Evolutionary conservation across 2,797 vertebrate species (phyloP).

Genomic region (Alcedo atthis): DNA sequence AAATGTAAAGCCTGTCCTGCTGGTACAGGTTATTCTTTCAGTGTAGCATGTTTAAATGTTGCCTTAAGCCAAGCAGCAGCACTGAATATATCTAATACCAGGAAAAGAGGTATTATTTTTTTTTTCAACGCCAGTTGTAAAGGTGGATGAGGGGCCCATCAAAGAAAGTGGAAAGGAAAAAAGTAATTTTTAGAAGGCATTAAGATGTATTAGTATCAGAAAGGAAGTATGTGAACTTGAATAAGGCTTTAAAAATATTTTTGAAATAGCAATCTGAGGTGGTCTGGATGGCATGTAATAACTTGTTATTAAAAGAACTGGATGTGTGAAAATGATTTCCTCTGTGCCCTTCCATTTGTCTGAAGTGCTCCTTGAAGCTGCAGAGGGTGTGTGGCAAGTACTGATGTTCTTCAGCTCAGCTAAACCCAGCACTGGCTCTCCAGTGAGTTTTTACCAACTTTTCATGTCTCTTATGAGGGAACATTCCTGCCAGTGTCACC

Average conservation of each 20-base stretch:
- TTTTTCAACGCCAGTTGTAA: background rate
- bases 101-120: background rate
- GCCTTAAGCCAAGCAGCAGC: background rate
- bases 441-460: background rate
- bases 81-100: background rate
- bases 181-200: background rate
- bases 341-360: background rate
- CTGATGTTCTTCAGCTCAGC: background rate
- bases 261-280: background rate
- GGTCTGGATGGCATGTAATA: background rate
- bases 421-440: background rate
- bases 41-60: background rate
- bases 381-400: background rate
- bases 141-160: background rate
- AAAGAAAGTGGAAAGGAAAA: background rate
- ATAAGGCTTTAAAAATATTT: background rate
- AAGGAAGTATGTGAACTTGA: background rate
- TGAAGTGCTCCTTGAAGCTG: background rate
- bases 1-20: slow-evolving; percentile 21
- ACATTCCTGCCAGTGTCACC: background rate
- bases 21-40: background rate
- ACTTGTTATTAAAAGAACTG: background rate
- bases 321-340: background rate
- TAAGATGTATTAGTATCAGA: background rate
- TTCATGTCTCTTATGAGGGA: rapidly evolving